Evolutionary conservation across 2,113 vertebrate species (phyloP).

Genomic region (Pygoscelis adeliae): DNA sequence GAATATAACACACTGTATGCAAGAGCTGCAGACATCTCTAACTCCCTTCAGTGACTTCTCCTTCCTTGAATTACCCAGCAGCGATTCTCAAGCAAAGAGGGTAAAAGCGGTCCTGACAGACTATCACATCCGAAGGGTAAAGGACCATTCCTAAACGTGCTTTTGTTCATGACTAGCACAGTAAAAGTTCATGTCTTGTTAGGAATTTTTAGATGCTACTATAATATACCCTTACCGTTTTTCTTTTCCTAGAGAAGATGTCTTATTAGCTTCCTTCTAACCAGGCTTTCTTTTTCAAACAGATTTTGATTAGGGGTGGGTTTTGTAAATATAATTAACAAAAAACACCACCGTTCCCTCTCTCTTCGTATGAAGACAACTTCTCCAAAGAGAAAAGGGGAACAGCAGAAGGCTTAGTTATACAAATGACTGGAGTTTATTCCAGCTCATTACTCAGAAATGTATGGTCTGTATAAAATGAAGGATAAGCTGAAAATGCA

Average conservation of each 20-base stretch:
- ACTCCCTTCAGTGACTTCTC: not conserved
- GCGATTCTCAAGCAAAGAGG: not conserved
- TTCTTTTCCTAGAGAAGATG: not conserved
- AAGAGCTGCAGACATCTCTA: not conserved
- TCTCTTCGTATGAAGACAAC: not conserved
- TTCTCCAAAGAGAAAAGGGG: not conserved
- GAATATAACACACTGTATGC: not conserved
- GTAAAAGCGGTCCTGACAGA: not conserved
- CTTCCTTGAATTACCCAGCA: not conserved
- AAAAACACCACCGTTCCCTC: not conserved
- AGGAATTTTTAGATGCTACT: not conserved
- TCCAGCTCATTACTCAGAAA: not conserved
- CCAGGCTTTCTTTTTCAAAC: not conserved
- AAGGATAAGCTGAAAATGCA: not conserved
- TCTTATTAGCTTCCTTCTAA: not conserved
- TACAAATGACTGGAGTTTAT: not conserved
- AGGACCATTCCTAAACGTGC: not conserved
- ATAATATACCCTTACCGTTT: not conserved
- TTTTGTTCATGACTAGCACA: not conserved
- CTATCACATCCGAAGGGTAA: not conserved
- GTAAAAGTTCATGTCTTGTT: not conserved
- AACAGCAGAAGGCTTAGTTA: not conserved
- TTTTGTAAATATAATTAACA: not conserved
- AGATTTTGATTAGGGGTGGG: not conserved
- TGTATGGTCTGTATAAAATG: not conserved